Conservation (phyloP, 1,140 invertebrate genomes). For the Tetragnatha versicolor region DNA sequence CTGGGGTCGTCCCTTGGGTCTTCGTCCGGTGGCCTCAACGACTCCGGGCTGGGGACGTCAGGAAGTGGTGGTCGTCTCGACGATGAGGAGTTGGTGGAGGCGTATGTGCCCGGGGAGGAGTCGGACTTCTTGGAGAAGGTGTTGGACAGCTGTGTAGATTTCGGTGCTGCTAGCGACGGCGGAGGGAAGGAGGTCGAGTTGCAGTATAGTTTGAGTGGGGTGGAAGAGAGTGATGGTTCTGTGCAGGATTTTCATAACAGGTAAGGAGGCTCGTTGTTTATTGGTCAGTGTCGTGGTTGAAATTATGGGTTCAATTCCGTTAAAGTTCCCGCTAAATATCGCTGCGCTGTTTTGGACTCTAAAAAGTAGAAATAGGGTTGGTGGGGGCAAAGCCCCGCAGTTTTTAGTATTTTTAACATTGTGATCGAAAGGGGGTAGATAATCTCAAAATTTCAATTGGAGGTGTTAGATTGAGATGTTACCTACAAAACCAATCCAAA, state of each 20-base stretch:
- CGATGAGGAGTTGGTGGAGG: neutral
- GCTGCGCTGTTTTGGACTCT: no score
- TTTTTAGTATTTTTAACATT: no score
- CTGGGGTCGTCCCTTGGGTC: slow-evolving; percentile 30
- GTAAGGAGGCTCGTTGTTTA: no score
- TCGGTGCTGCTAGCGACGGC: neutral
- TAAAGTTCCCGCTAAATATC: no score
- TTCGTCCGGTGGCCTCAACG: slow-evolving; percentile 26
- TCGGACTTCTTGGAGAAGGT: slow-evolving; percentile 29
- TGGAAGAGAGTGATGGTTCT: slow-evolving; percentile 44
- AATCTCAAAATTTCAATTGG: no score
- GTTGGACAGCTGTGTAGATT: slow-evolving; percentile 10
- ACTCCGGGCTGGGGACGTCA: slow-evolving; percentile 21
- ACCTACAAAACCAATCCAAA: no score
- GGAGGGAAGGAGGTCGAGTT: neutral
- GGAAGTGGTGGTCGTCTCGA: neutral
- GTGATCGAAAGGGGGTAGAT: no score
- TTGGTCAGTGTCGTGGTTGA: no score
- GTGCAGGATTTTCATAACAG: slow-evolving; percentile 27
- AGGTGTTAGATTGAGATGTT: no score
- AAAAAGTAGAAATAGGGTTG: no score
- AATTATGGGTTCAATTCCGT: no score
- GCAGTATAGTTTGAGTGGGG: slow-evolving; percentile 20
- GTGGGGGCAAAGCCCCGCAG: no score
- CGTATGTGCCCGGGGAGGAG: neutral